Conservation (phyloP, 2,113 vertebrate species). For the Pheucticus melanocephalus region DNA sequence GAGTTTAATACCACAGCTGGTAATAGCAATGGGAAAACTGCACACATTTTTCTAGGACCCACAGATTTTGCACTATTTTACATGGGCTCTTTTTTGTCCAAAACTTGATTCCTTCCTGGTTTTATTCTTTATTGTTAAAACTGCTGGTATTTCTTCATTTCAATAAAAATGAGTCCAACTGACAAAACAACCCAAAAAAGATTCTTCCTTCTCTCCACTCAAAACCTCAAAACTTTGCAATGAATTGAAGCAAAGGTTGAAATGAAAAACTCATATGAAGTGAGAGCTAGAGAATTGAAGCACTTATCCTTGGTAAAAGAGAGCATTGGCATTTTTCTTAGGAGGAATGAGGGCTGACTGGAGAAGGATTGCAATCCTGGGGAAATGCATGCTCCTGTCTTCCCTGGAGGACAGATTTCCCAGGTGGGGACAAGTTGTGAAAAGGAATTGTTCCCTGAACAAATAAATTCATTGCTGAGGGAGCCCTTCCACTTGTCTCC, state of each 20-base stretch:
- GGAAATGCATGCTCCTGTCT: not conserved
- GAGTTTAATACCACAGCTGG: not conserved
- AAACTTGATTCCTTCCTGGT: not conserved
- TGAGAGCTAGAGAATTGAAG: not conserved
- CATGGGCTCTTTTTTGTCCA: not conserved
- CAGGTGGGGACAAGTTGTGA: not conserved
- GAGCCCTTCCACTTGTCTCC: not conserved
- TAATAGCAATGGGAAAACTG: not conserved
- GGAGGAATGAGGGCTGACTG: not conserved
- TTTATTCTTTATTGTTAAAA: not conserved
- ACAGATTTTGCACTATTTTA: not conserved
- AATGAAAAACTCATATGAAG: not conserved
- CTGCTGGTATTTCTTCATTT: not conserved
- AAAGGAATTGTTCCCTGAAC: not conserved
- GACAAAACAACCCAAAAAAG: fast-evolving
- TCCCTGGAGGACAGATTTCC: conserved; percentile 1
- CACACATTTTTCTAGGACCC: not conserved
- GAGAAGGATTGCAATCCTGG: not conserved
- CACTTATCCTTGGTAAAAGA: not conserved
- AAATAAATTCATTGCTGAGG: conserved; percentile 7
- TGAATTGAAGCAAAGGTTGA: not conserved
- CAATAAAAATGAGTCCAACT: not conserved
- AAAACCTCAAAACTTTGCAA: not conserved
- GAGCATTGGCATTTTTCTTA: not conserved
- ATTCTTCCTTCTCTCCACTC: not conserved